These are phyloP conservation scores for Palythoa grandiflora DNA, from an alignment of 92 coral and sea anemone species.

Conservation along the genomic window DNA sequence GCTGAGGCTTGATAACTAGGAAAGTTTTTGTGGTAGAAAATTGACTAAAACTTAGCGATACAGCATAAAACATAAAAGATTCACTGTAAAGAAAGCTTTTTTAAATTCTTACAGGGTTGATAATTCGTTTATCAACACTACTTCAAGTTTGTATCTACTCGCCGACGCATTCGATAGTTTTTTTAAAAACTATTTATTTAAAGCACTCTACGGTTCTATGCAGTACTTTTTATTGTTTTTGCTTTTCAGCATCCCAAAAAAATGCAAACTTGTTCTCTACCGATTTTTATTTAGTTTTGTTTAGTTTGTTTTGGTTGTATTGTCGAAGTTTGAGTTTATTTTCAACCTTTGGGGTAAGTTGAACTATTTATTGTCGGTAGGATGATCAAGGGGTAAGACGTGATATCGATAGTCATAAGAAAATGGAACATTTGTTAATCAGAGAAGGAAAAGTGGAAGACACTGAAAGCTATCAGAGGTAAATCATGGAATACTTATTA, in stretches of 20 bases:
- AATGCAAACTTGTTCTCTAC: neutral
- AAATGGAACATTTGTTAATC: conserved; percentile 53
- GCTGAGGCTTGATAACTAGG: no score
- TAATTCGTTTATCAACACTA: no score
- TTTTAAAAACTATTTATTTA: no score
- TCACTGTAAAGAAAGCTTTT: no score
- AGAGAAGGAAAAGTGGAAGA: conserved; percentile 63
- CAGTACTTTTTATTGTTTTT: neutral
- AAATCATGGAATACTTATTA: neutral
- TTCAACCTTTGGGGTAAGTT: neutral
- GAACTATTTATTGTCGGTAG: neutral
- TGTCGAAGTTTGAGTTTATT: neutral
- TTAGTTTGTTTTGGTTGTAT: neutral
- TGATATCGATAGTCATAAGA: conserved; percentile 27
- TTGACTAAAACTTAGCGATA: no score
- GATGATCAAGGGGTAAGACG: neutral
- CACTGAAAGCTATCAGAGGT: conserved; percentile 78
- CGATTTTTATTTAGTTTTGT: neutral
- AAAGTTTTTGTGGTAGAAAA: no score
- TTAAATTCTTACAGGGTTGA: no score
- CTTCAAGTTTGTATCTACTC: no score
- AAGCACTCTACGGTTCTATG: neutral
- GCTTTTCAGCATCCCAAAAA: neutral
- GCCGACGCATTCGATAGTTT: no score
- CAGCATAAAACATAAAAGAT: no score